Conservation (phyloP, 1,140 invertebrate genomes). For the Oryzaephilus surinamensis region DNA sequence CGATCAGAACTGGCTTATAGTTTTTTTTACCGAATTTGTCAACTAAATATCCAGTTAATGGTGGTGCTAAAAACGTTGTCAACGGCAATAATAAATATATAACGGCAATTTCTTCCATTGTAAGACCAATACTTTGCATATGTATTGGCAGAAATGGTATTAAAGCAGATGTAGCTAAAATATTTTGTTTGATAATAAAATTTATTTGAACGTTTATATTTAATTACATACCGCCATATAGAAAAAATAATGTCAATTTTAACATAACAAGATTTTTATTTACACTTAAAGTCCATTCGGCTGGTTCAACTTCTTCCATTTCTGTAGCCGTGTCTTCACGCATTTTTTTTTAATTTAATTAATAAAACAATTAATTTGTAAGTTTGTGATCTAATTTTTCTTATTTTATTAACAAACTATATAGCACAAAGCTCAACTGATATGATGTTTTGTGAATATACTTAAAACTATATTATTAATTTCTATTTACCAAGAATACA, state of each 20-base stretch:
- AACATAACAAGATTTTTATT: slow-evolving; percentile 65
- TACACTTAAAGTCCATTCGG: slow-evolving; percentile 33
- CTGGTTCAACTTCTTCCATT: slow-evolving; percentile 12
- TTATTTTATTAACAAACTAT: too few species aligned
- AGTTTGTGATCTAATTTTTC: too few species aligned
- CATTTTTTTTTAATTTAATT: too few species aligned
- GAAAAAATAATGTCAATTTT: slow-evolving; percentile 68
- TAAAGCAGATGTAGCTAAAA: slow-evolving; percentile 63
- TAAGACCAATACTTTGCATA: slow-evolving; percentile 77
- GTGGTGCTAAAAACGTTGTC: slow-evolving; percentile 67
- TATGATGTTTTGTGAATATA: too few species aligned
- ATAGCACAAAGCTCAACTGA: too few species aligned
- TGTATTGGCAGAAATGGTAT: slow-evolving; percentile 76
- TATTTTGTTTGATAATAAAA: slow-evolving; percentile 3
- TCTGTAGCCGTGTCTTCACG: slow-evolving; percentile 11
- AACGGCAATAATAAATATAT: slow-evolving; percentile 74
- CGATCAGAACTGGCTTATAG: slow-evolving; percentile 68
- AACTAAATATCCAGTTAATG: slow-evolving; percentile 65
- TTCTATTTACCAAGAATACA: too few species aligned
- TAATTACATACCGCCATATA: slow-evolving; percentile 55
- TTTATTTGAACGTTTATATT: neutral
- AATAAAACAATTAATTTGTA: too few species aligned
- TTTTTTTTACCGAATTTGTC: slow-evolving; percentile 71
- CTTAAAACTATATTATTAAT: too few species aligned
- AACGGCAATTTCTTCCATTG: slow-evolving; percentile 71